These are phyloP conservation scores for Zoanthus gigantus DNA, from an alignment of 92 coral and sea anemone species.

Conservation along the genomic window DNA sequence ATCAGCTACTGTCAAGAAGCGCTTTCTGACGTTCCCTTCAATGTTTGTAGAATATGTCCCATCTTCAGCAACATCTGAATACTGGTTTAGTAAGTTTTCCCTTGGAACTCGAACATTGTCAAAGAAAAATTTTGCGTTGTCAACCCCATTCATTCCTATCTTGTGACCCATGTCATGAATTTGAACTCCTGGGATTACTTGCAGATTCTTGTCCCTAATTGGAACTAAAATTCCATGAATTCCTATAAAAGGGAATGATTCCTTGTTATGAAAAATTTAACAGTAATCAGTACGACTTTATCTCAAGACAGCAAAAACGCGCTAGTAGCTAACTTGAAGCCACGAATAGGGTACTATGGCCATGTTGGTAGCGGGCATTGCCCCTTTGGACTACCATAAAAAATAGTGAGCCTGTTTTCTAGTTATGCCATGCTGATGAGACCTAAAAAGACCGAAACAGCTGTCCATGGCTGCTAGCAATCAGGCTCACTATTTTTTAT, in stretches of 20 bases:
- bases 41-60: slow-evolving; percentile 77
- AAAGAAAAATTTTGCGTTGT: slow-evolving; percentile 87
- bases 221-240: slow-evolving; percentile 85
- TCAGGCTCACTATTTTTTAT: too few relatives aligned
- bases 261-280: background rate
- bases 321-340: too few relatives aligned
- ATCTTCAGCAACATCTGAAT: slow-evolving; percentile 86
- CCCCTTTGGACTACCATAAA: too few relatives aligned
- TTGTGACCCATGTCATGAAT: slow-evolving; percentile 93
- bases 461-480: too few relatives aligned
- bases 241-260: slow-evolving; percentile 49
- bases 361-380: too few relatives aligned
- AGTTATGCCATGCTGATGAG: too few relatives aligned
- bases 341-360: too few relatives aligned
- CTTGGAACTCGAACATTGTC: slow-evolving; percentile 85
- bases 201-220: slow-evolving; percentile 77
- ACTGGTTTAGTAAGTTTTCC: slow-evolving; percentile 81
- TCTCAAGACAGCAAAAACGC: too few relatives aligned
- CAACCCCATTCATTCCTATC: slow-evolving; percentile 88
- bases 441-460: too few relatives aligned
- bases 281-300: background rate
- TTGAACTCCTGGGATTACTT: slow-evolving; percentile 78
- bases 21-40: slow-evolving; percentile 78
- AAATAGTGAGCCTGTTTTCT: too few relatives aligned
- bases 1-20: slow-evolving; percentile 87